A percentile compares a stretch with the other conserved stretches of the same genome.
phyloP scores from a whole-genome alignment of 2,113 vertebrate species.

The Malurus elegans region DNA sequence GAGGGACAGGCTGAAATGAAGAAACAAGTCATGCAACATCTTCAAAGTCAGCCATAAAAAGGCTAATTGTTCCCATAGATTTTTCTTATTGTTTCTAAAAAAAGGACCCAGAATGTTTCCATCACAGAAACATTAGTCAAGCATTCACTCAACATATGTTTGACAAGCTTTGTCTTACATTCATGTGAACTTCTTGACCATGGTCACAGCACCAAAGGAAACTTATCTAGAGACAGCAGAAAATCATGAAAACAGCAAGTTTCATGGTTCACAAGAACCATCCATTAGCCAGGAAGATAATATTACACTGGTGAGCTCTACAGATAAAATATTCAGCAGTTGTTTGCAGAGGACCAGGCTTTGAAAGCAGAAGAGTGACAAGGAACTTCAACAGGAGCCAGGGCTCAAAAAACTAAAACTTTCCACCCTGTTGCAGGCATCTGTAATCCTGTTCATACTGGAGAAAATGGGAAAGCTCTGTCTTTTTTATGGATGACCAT shows the following conservation, averaged over 20 bases:
- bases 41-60: slow-evolving; percentile 46
- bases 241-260: background rate
- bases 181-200: background rate
- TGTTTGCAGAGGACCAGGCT: slow-evolving; percentile 30
- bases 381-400: slow-evolving; percentile 41
- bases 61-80: slow-evolving; percentile 22
- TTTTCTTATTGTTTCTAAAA: slow-evolving; percentile 44
- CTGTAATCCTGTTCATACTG: background rate
- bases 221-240: background rate
- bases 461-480: background rate
- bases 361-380: slow-evolving; percentile 45
- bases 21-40: background rate
- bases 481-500: background rate
- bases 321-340: background rate
- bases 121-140: slow-evolving; percentile 5
- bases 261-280: background rate
- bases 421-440: slow-evolving; percentile 11
- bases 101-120: slow-evolving; percentile 1
- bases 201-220: background rate
- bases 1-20: slow-evolving; percentile 36
- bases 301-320: background rate
- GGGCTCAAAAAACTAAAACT: slow-evolving; percentile 24
- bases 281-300: background rate
- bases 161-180: background rate
- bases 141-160: background rate